Base-by-base conservation (phyloP, 1,140 invertebrate genomes). In the Chlorops oryzae region DNA sequence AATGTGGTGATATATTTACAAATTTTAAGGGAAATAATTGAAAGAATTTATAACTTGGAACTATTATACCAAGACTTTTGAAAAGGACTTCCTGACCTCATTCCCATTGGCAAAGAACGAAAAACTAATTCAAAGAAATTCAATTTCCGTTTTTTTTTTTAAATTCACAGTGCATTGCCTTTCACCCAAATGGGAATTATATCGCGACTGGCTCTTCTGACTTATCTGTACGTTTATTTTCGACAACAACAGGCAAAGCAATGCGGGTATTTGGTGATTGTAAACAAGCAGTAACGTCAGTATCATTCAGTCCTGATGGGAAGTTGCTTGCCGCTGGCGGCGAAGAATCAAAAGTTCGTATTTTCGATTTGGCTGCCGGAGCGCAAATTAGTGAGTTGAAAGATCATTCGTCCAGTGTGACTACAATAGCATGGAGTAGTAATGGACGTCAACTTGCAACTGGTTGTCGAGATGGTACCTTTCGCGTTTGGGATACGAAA, bases 161-260 rank as follows among this genome's bases (percentile, higher is more conserved):
- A 27, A 13, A 9, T 13, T 51, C 27, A 0, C 22, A 72, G 66
- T 65, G 84, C 60, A 78, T 90, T 20, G 81, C 81, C 58, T 91
- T 92, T 74, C 88, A 92, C 72, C 87, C 89, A 2, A 91, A 89
- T 71, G 81, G 84, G 50, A 79, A 80, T 56, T 90, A 91, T 62
- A 59, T 91, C 51, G 88, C 87, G 28, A 88, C 85, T 1, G 87
- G 86, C 13, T 87, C 87, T 17, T 75, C 80, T 10, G 88, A 91
- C 73, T 82, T 83, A 59, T 83, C 82, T 21, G 80, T 91, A 45
- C 77, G 87, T 23, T 68, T 92, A 50, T 92, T 88, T 88, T 75
- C 65, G 28, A 74, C 77, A 13, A 78, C 77, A 38, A 77, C 75
- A 40, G 77, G 78, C 5, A 80, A 80, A 20, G 74, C 91, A n/a